These are phyloP conservation scores for Oncorhynchus masou DNA, from an alignment of 2,113 vertebrate species.

Conservation along the genomic window DNA sequence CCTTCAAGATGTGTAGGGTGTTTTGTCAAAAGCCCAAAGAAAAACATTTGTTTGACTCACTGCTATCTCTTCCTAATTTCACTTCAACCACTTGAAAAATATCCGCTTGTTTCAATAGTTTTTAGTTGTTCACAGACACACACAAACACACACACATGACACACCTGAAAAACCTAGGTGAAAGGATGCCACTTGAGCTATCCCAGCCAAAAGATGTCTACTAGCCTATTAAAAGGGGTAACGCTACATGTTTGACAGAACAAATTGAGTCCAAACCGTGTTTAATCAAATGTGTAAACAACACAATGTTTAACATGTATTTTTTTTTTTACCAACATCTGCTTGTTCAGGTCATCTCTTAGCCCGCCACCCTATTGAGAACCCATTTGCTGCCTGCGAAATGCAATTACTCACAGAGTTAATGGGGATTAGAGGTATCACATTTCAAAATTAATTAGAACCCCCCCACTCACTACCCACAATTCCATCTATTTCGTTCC, in stretches of 20 bases:
- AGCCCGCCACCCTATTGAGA: constrained; percentile 6
- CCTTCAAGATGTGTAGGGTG: constrained; percentile 61
- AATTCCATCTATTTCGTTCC: constrained; percentile 24
- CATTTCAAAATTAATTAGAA: constrained; percentile 59
- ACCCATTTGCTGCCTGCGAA: constrained; percentile 45
- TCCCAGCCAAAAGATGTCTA: no score
- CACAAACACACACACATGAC: background rate
- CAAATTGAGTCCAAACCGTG: background rate
- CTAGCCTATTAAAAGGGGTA: no score
- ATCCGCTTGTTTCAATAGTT: no score
- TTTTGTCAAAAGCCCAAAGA: background rate
- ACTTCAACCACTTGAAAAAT: no score
- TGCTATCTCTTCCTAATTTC: no score
- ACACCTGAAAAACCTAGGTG: background rate
- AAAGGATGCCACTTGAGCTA: no score
- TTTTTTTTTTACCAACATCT: constrained; percentile 50
- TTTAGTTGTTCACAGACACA: background rate
- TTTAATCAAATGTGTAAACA: constrained; percentile 5
- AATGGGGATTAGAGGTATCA: constrained; percentile 58
- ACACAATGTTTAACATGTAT: constrained; percentile 31
- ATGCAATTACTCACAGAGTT: constrained; percentile 52
- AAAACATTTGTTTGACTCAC: no score
- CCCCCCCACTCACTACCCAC: constrained; percentile 25
- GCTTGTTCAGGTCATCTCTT: constrained; percentile 39
- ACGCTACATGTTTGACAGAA: background rate